Conservation (phyloP, 2,113 vertebrate genomes). For the Lepus timidus region DNA sequence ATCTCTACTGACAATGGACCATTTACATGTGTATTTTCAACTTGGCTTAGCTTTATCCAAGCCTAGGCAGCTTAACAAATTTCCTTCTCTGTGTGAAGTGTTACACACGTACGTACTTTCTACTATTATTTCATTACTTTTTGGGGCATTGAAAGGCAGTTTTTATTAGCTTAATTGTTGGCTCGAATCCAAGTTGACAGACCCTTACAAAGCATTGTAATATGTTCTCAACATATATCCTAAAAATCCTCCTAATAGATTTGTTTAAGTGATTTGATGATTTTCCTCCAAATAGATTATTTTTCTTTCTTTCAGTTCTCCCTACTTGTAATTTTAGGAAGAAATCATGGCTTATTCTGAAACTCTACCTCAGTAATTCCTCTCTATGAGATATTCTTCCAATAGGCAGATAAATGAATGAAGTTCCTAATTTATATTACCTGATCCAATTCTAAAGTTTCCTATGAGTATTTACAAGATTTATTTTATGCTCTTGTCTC, state of each 20-base stretch:
- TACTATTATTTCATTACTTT: conserved; percentile 23
- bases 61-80: conserved; percentile 11
- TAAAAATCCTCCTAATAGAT: conserved; percentile 40
- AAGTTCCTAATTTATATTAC: background rate
- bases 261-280: conserved; percentile 56
- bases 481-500: background rate
- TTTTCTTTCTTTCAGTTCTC: conserved; percentile 56
- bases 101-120: conserved; percentile 14
- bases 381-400: background rate
- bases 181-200: conserved; percentile 5
- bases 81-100: conserved; percentile 10
- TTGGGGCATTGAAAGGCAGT: conserved; percentile 2
- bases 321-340: conserved; percentile 22
- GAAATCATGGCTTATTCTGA: conserved; percentile 47
- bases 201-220: background rate
- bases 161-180: conserved; percentile 17
- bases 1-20: background rate
- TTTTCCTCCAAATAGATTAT: conserved; percentile 29
- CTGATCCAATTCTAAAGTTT: conserved; percentile 24
- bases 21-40: background rate
- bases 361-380: background rate
- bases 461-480: conserved; percentile 30
- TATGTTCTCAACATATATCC: conserved; percentile 1
- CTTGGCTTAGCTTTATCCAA: conserved; percentile 49
- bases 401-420: conserved; percentile 4